Evolutionary conservation across 2,888 invertebrate genomes (phyloP), one percentile per base, ranked within the genome.

Genomic region (Nebria salina): DNA sequence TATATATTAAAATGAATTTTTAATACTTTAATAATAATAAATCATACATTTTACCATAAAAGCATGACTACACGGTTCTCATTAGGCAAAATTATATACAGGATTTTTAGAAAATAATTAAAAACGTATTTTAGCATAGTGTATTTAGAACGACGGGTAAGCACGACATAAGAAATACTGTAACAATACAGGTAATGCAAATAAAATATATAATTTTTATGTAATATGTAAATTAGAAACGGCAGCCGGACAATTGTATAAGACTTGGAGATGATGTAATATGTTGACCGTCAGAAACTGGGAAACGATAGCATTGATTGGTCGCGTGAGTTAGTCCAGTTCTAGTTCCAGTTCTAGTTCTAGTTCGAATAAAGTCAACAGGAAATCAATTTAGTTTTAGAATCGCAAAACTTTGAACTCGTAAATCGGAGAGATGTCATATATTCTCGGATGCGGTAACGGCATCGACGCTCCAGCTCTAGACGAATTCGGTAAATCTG

Each of bases 301-400:
- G 13, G 15, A 13, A 68, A 25, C 6, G 26, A 20, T 20, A 26
- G 26, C 20, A 68, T 5, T n/a, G 70, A 68, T 25, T 41, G 42
- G 76, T 76, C 76, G 76, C 76, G 68, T 26, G 54, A 54, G 68
- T 15, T 26, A 68, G 20, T 68, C 43, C 68, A 54, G 76, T 20
- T 20, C 20, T 1, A 20, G 20, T 20, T 20, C 20, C 20, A 20
- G 20, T 20, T 20, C 20, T 20, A 20, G 20, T 66, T 76, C 68
- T 66, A 65, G 65, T 25, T 26, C 68, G 26, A 26, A 68, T 68
- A 68, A 68, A 76, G 76, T 76, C 76, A 70, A 76, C 76, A 70
- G 76, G 76, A 76, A 76, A 76, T 76, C 76, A 76, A 76, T 76
- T 76, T 76, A 76, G 70, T 76, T 76, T 76, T 70, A 68, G 70